Evolutionary conservation across 2,888 invertebrate genomes (phyloP), one percentile per base, ranked within the genome.

Genomic region (Drosophila hawaiiensis): DNA sequence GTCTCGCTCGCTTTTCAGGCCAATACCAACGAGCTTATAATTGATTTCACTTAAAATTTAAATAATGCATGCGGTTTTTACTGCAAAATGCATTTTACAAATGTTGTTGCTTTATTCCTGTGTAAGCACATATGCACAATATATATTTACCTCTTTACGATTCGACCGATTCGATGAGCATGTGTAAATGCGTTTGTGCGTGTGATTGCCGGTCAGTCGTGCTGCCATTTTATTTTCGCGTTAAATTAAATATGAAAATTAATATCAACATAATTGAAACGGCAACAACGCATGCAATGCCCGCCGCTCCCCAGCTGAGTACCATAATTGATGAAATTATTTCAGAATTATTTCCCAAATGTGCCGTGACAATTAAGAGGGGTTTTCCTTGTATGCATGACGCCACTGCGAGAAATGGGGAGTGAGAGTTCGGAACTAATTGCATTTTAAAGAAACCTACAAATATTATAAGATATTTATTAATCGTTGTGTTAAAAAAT

Each of bases 191-290:
- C 19, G 39, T 37, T 6, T 3, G 19, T 41, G 39, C 12, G 39
- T 64, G n/a, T 53, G 31, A 28, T 31, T 31, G 53, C 29, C 60
- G 75, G 64, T 68, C 76, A 66, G 16, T 59, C 65, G 63, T 66
- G 60, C 59, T 74, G 67, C 71, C 58, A 69, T 78, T 74, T 73
- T 71, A 83, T 65, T 76, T 84, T 80, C 70, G 89, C 76, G 90
- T 91, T 91, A 89, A 87, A 87, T 87, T 90, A 87, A 87, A 91
- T 87, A 87, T 91, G 87, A 87, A 87, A 91, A 87, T 87, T 88
- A 91, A 91, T 87, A 88, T 91, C 80, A 91, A 90, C 87, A 91
- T 87, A 87, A 91, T 85, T 85, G 85, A 89, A 91, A 89, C 75
- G 88, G 88, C 90, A 85, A 72, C 68, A 59, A 35, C 37, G 67